A percentile compares a stretch with the other conserved stretches of the same genome.
phyloP scores from a whole-genome alignment of 1,140 invertebrate species.

The Euglossa dilemma region DNA sequence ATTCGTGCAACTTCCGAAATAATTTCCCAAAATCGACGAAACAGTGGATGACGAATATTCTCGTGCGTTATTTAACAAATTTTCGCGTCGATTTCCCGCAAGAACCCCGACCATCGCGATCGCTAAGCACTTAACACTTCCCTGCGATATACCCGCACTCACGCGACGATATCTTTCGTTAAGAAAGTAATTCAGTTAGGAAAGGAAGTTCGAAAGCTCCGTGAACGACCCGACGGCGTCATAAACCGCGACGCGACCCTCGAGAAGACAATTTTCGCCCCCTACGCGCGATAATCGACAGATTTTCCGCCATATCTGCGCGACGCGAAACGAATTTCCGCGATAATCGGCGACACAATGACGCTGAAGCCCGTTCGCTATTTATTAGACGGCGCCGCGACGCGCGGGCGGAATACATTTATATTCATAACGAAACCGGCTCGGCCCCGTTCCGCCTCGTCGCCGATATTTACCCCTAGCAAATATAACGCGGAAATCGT shows the following conservation, averaged over 20 bases:
- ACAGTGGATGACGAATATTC: too few relatives aligned
- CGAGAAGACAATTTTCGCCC: background rate
- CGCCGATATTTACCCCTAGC: constrained; percentile 66
- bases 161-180: background rate
- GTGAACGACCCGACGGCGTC: background rate
- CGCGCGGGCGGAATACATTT: constrained; percentile 53
- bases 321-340: constrained; percentile 20
- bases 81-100: too few relatives aligned
- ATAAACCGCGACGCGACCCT: background rate
- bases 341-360: constrained; percentile 21
- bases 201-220: background rate
- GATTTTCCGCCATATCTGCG: constrained; percentile 27
- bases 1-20: too few relatives aligned
- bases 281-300: background rate
- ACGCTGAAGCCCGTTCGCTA: constrained; percentile 12
- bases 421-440: constrained; percentile 68
- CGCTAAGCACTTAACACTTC: too few relatives aligned
- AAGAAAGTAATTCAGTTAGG: background rate
- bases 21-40: too few relatives aligned
- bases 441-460: constrained; percentile 37
- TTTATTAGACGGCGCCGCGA: constrained; percentile 35
- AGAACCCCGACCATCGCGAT: too few relatives aligned
- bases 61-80: too few relatives aligned
- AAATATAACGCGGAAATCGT: constrained; percentile 68
- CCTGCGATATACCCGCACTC: background rate